These are phyloP conservation scores for Astyanax mexicanus DNA, from an alignment of 2,797 vertebrate genomes.

Conservation along the genomic window DNA sequence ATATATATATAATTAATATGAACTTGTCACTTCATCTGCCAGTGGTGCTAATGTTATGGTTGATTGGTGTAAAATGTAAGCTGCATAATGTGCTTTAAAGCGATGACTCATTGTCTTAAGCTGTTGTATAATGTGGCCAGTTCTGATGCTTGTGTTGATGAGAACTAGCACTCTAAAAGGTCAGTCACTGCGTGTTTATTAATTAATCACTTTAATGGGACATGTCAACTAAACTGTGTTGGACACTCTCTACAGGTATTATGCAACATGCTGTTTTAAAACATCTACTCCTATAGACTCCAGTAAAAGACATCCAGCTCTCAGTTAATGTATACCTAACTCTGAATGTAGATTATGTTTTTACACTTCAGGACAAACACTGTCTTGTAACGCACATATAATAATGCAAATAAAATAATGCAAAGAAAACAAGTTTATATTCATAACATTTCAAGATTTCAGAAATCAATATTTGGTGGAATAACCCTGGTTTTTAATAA, in stretches of 20 bases:
- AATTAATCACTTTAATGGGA: constrained; percentile 41
- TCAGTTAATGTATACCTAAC: too few relatives aligned
- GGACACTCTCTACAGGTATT: constrained; percentile 59
- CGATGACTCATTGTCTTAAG: constrained; percentile 10
- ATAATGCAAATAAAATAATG: too few relatives aligned
- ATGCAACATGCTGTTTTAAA: constrained; percentile 5
- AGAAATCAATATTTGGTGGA: too few relatives aligned
- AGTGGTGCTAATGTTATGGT: too few relatives aligned
- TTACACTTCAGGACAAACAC: neutral
- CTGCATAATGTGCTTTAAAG: neutral
- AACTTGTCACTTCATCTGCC: too few relatives aligned
- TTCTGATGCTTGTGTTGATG: constrained; percentile 23
- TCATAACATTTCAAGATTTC: too few relatives aligned
- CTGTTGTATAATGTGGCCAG: constrained; percentile 16
- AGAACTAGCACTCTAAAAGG: constrained; percentile 56
- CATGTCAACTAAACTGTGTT: constrained; percentile 15
- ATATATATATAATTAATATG: too few relatives aligned
- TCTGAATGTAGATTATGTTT: too few relatives aligned
- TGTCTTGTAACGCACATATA: too few relatives aligned
- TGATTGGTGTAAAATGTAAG: neutral
- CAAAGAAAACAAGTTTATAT: too few relatives aligned
- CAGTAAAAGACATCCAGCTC: neutral
- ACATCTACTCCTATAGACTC: neutral
- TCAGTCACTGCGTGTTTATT: constrained; percentile 43
- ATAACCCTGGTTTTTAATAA: too few relatives aligned